Evolutionary conservation across 2,113 vertebrate species (phyloP), one percentile per base, ranked within the genome.

Genomic region (Gallinago undulata): DNA sequence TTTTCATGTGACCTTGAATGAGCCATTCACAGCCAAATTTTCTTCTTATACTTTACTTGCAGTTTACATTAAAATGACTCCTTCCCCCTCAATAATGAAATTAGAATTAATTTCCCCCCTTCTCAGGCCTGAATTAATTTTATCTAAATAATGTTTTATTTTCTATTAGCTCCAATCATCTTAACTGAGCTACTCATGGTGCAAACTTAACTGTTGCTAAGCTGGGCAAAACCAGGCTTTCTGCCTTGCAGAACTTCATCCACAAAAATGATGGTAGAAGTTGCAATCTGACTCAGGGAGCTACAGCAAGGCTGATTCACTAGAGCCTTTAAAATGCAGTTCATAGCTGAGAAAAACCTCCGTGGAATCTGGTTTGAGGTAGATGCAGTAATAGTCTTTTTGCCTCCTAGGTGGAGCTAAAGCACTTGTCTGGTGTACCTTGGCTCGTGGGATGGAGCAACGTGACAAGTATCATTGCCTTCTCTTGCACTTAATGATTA

Each of bases 381-480:
- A 84, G 79, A 53, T n/a, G 92, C 14, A 78, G 93, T 72, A 94
- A 88, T 76, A 92, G 90, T 13, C 76, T 39, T 86, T 92, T 66
- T 92, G 95, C 77, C 96, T 96, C 94, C 96, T 96, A 96, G 96
- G 57, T 95, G 94, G 95, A 96, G 96, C 95, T 96, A 95, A 96
- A 93, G 90, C 69, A 89, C 96, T 96, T 96, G 76, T 81, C 79
- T 95, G 84, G 27, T 60, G 27, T 60, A 6, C 24, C 24, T 84
- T 88, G 72, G 23, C 39, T 90, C 51, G 31, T 86, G 78, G 81
- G 37, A 77, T 45, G 56, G 24, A 86, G 43, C 30, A 64, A 68
- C 17, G 6, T 27, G 47, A 72, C 25, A 74, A 93, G 83, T 9
- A 53, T 33, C 28, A 60, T 48, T 77, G 27, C 39, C 39, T 87